Evolutionary conservation across 2,888 invertebrate genomes (phyloP).

Genomic region (Brenthis hecate): DNA sequence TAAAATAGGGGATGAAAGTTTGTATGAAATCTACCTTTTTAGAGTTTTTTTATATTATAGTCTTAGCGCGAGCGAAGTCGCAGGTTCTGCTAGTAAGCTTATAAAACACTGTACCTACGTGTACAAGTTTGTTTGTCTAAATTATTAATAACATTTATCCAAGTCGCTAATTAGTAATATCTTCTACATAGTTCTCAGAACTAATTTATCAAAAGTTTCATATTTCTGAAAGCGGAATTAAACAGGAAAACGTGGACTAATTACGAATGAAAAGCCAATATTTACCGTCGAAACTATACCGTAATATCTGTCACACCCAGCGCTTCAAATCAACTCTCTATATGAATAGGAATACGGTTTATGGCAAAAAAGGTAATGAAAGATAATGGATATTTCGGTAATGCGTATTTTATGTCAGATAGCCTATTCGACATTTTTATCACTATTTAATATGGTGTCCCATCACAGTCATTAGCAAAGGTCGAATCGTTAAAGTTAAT

Average conservation of each 20-base stretch:
- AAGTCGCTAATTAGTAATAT: conserved; percentile 18
- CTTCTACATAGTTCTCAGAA: conserved; percentile 23
- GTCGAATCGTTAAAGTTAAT: conserved; percentile 16
- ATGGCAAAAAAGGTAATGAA: conserved; percentile 16
- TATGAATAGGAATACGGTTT: conserved; percentile 8
- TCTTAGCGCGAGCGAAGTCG: too few species aligned
- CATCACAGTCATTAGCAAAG: conserved; percentile 16
- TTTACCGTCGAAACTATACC: conserved; percentile 26
- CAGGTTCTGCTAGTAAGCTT: not conserved
- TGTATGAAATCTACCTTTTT: too few species aligned
- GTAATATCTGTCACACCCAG: conserved; percentile 28
- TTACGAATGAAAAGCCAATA: conserved; percentile 33
- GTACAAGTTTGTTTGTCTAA: conserved; percentile 5
- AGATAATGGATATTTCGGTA: conserved; percentile 17
- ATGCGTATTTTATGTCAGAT: conserved; percentile 16
- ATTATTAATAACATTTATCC: conserved; percentile 3
- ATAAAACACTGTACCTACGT: not conserved
- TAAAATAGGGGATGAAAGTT: too few species aligned
- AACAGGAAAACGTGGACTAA: conserved; percentile 34
- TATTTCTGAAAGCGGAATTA: conserved; percentile 21
- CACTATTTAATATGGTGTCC: conserved; percentile 13
- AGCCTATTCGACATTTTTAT: conserved; percentile 17
- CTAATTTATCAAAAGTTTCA: conserved; percentile 22
- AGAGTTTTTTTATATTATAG: too few species aligned
- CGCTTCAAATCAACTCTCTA: conserved; percentile 16